A percentile compares a stretch with the other conserved stretches of the same genome.
phyloP scores from a whole-genome alignment of 1,140 invertebrate genomes.

The Pogonomyrmex californicus region DNA sequence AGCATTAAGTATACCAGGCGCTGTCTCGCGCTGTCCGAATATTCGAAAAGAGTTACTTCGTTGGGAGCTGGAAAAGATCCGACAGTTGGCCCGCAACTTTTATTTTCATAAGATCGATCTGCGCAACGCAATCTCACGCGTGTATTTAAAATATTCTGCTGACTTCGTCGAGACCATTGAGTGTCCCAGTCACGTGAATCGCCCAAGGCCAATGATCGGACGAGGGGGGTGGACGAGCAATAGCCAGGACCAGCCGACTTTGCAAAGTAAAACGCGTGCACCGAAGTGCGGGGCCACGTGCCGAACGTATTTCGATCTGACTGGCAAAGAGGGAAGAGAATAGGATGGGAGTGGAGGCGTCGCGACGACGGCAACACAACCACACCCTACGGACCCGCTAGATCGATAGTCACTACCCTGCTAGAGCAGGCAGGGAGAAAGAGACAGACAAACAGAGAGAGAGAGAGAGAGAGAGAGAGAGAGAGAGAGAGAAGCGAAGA shows the following conservation, averaged over 20 bases:
- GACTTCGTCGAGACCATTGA: constrained; percentile 51
- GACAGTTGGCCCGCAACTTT: background rate
- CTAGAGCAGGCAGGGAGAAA: constrained; percentile 65
- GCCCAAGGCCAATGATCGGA: constrained; percentile 36
- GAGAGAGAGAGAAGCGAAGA: constrained; percentile 56
- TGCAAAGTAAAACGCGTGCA: constrained; percentile 44
- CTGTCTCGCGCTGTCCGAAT: background rate
- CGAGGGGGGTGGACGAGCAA: constrained; percentile 37
- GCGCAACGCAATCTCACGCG: background rate
- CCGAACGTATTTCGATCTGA: constrained; percentile 66
- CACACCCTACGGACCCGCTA: constrained; percentile 81
- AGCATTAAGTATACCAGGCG: background rate
- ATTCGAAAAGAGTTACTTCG: background rate
- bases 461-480: constrained; percentile 51
- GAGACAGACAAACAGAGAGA: constrained; percentile 35
- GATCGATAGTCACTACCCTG: constrained; percentile 83
- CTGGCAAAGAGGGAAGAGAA: constrained; percentile 38
- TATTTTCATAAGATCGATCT: background rate
- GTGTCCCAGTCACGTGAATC: constrained; percentile 64
- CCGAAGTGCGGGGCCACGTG: constrained; percentile 77
- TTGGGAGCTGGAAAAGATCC: background rate
- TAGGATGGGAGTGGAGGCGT: constrained; percentile 69
- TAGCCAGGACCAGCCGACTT: constrained; percentile 24
- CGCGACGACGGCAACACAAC: constrained; percentile 81
- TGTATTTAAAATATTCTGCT: constrained; percentile 42